Conservation (phyloP, 2,797 vertebrate genomes). For the Pseudochromis fuscus region DNA sequence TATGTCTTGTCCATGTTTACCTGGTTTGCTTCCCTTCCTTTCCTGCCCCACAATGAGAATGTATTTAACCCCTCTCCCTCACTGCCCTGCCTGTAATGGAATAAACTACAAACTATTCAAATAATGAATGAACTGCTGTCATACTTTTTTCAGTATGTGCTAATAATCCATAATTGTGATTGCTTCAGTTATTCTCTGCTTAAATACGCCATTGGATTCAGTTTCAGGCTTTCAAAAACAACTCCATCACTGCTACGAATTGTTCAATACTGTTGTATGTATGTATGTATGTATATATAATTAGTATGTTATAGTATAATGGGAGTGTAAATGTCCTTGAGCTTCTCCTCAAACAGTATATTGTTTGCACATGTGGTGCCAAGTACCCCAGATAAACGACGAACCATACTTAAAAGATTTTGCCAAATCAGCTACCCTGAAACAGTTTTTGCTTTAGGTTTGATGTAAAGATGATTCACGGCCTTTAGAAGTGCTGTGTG, state of each 20-base stretch:
- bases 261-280: too few species aligned
- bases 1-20: constrained; percentile 86
- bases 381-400: background rate
- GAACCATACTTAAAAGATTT: background rate
- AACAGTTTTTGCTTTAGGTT: constrained; percentile 18
- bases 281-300: too few species aligned
- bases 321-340: background rate
- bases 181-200: background rate
- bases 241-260: too few species aligned
- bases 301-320: too few species aligned
- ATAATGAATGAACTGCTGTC: constrained; percentile 40
- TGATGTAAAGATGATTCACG: constrained; percentile 34
- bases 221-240: too few species aligned
- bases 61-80: constrained; percentile 81
- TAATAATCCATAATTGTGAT: background rate
- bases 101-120: constrained; percentile 83
- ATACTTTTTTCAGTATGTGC: constrained; percentile 23
- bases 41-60: constrained; percentile 85
- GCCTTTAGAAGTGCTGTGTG: constrained; percentile 43
- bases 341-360: background rate
- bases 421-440: background rate
- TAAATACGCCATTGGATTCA: background rate
- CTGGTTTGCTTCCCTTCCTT: constrained; percentile 82
- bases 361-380: background rate
- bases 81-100: constrained; percentile 84